Conservation (phyloP, 2,888 invertebrate genomes). For the Campoletis raptor region DNA sequence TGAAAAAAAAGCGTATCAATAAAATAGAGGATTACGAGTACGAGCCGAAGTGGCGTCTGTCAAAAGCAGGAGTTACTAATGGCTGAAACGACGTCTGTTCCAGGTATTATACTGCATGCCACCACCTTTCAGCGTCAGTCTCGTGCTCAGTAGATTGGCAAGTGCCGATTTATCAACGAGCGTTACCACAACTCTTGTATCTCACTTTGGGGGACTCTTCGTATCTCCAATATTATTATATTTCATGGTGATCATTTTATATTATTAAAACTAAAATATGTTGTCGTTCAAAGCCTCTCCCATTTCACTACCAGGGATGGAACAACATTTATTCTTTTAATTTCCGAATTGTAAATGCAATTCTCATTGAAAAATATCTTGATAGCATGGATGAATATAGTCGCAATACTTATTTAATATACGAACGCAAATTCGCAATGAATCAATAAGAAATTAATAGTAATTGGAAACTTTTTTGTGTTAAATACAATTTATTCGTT, state of each 20-base stretch:
- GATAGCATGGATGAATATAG: not conserved
- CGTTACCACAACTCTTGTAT: constrained; percentile 80
- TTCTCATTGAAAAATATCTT: not conserved
- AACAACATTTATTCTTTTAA: not conserved
- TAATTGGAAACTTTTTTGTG: not conserved
- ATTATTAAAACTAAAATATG: not conserved
- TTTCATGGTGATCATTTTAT: constrained; percentile 78
- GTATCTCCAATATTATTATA: constrained; percentile 81
- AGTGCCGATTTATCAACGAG: constrained; percentile 82
- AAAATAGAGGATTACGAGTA: not conserved
- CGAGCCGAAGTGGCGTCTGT: not conserved
- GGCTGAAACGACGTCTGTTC: constrained; percentile 56
- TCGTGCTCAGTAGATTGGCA: constrained; percentile 80
- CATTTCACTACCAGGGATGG: not conserved
- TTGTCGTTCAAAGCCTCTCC: not conserved
- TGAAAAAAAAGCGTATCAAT: constrained; percentile 5
- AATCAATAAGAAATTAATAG: not conserved
- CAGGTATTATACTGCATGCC: constrained; percentile 84
- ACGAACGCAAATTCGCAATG: not conserved
- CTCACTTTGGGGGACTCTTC: constrained; percentile 81
- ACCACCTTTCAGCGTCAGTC: constrained; percentile 82
- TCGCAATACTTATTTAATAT: not conserved
- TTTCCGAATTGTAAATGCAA: not conserved
- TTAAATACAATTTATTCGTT: not conserved
- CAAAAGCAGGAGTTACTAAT: not conserved